phyloP scores from a whole-genome alignment of 2,797 vertebrate genomes.

The Psittacula echo region DNA sequence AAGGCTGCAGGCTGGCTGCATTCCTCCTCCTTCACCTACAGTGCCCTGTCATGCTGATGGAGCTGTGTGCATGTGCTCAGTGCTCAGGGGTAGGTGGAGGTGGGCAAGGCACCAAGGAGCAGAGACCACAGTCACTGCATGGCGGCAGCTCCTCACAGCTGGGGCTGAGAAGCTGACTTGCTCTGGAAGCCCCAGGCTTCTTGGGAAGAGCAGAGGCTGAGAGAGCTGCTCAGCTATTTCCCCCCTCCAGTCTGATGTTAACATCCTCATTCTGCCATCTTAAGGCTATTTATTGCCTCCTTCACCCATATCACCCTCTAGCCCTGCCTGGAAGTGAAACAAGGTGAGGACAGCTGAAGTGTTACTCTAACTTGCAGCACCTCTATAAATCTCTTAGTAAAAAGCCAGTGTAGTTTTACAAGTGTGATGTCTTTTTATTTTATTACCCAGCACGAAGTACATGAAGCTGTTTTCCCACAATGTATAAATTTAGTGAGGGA shows the following conservation, averaged over 20 bases:
- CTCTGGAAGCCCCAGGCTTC: background rate
- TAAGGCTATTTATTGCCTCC: background rate
- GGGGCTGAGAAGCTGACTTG: background rate
- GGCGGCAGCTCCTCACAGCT: background rate
- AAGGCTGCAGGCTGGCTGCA: background rate
- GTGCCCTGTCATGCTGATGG: background rate
- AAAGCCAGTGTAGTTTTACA: constrained; percentile 23
- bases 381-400: constrained; percentile 46
- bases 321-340: constrained; percentile 17
- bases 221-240: background rate
- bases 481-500: constrained; percentile 13
- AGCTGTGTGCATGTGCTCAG: background rate
- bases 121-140: background rate
- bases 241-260: background rate
- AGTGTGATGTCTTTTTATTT: constrained; percentile 50
- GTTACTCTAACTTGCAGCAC: constrained; percentile 29
- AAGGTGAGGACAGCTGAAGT: constrained; percentile 47
- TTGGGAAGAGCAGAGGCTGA: background rate
- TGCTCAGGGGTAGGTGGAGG: background rate
- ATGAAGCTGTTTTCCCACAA: constrained; percentile 24
- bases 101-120: background rate
- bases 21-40: background rate
- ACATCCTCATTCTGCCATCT: background rate
- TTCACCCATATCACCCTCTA: background rate
- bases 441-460: constrained; percentile 33